Conservation (phyloP, 1,140 invertebrate genomes). For the Ceratoteleas bidentatus region DNA sequence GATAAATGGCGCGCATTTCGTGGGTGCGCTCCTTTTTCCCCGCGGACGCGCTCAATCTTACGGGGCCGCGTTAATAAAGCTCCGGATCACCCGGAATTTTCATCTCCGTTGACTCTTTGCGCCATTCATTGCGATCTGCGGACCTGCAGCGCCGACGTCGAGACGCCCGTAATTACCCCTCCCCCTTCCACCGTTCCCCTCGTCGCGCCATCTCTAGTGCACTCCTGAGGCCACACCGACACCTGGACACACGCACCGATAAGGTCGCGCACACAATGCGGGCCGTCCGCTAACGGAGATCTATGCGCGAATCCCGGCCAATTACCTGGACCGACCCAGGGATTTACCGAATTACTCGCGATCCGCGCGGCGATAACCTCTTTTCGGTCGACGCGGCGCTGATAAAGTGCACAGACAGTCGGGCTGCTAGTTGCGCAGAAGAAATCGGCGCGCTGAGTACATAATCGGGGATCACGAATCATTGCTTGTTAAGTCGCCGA, state of each 20-base stretch:
- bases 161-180: constrained; percentile 75
- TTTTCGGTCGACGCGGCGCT: not conserved
- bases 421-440: not conserved
- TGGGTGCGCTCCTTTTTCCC: constrained; percentile 15
- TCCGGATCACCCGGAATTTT: constrained; percentile 56
- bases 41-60: constrained; percentile 32
- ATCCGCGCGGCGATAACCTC: constrained; percentile 31
- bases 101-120: constrained; percentile 38
- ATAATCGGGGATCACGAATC: constrained; percentile 19
- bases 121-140: constrained; percentile 72
- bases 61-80: constrained; percentile 70
- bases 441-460: constrained; percentile 6
- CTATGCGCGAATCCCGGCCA: constrained; percentile 70
- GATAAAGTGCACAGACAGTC: constrained; percentile 17
- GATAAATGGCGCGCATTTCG: constrained; percentile 13
- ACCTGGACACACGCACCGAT: constrained; percentile 38
- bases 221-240: constrained; percentile 69
- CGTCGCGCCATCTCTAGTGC: constrained; percentile 58
- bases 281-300: constrained; percentile 68
- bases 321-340: constrained; percentile 66
- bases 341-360: constrained; percentile 60
- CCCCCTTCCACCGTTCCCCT: too few relatives aligned
- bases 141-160: constrained; percentile 70
- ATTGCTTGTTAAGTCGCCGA: constrained; percentile 18
- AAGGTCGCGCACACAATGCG: constrained; percentile 62